Evolutionary conservation across 2,797 vertebrate species (phyloP), one percentile per base, ranked within the genome.

Genomic region (Gallinago stenura): DNA sequence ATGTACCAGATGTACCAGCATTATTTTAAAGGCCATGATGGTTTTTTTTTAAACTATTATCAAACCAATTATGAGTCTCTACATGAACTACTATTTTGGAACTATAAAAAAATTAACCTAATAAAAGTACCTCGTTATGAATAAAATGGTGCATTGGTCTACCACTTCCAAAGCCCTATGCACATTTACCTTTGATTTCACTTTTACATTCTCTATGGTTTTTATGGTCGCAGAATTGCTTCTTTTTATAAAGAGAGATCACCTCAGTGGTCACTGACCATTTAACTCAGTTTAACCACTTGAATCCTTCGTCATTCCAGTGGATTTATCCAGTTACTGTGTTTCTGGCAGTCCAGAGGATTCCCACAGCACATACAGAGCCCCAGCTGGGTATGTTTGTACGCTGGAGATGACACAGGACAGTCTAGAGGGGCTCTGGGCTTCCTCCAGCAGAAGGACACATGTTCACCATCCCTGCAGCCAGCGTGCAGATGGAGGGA

Each of bases 81-180:
- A 98, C 98, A 95, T 98, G 89, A 97, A 95, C 57, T 90, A 94
- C 92, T 96, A 90, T 93, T 97, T 97, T 95, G 95, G 95, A 97
- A 97, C 93, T 89, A 92, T 92, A 97, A 96, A 82, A 73, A 92
- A 97, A 90, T 76, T 87, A 96, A 86, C 79, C 80, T 96, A 95
- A 96, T 94, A 83, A 96, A 92, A 92, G 80, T 53, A 95, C 80
- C 88, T 96, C 72, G 9, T 37, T 68, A 24, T 68, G 75, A 72
- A 54, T 50, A 93, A 93, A 97, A 92, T 1, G 2, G 14, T 58
- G 91, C 85, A 87, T 65, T 48, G 26, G 43, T 31, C 58, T 62
- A 46, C 7, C 24, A n/a, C 41, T 76, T 58, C 15, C 50, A 64
- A 46, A 91, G 28, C 26, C 64, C 70, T 18, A 4, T 1, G 25